Evolutionary conservation across 1,140 invertebrate species (phyloP), one percentile per base, ranked within the genome.

Genomic region (Drepana arcuata): DNA sequence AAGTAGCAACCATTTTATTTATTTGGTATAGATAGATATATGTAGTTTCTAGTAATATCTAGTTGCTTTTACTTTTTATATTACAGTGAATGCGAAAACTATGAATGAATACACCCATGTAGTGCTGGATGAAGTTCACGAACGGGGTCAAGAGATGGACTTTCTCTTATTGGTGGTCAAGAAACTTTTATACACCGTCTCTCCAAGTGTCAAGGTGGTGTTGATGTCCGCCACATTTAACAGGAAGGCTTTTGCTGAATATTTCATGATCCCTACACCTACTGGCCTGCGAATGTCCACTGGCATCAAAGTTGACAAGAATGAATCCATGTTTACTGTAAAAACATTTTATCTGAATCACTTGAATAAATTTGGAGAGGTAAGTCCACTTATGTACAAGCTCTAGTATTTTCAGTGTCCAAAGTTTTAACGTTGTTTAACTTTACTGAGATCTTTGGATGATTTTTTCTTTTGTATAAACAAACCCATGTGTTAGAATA

Each of bases 61-160:
- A 10, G 6, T 5, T 14, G 11, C n/a, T 2, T 7, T 15, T 24
- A 40, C 29, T 23, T 28, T 33, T 41, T 47, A 26, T 41, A n/a
- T 70, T 69, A 35, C 43, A 83, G 77, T 83, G 27, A 31, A 33
- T 16, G 41, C 63, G 5, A 79, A 81, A 41, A 81, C 55, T 13
- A 68, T 83, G 69, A 72, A 73, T 42, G 82, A 96, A 91, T 88
- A 84, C 42, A 97, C 97, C 1, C 97, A 99, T 72, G 88, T 99
- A 28, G 91, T 99, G 57, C 82, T 99, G 4, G 96, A 96, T 80
- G 94, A 98, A 77, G 91, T 99, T 11, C 98, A 99, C 69, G 97
- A 99, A 84, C 85, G 98, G 12, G 93, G 96, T 63, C 89, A 94
- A 68, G 95, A 99, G 38, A 95, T 95, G 86, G 92, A 92, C 56